Conservation (phyloP, 2,888 invertebrate genomes). For the Erebia palarica region DNA sequence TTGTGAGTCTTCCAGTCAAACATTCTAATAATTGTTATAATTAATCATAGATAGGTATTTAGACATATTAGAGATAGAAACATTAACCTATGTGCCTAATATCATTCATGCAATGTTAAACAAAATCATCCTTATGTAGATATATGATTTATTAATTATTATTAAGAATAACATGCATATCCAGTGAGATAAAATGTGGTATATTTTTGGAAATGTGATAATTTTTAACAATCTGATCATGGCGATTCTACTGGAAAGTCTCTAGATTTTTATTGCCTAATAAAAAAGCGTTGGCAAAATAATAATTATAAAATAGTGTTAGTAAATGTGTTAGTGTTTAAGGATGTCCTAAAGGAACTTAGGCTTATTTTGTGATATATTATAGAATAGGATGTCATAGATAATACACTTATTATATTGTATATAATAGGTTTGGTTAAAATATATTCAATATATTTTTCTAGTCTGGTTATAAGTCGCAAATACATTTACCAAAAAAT, state of each 20-base stretch:
- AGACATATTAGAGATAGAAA: neutral
- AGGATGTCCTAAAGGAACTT: neutral
- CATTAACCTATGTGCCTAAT: neutral
- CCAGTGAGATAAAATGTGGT: too few species aligned
- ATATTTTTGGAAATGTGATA: too few species aligned
- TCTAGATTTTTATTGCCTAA: too few species aligned
- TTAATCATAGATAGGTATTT: neutral
- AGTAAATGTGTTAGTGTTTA: neutral
- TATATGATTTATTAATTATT: too few species aligned
- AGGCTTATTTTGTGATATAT: conserved; percentile 5
- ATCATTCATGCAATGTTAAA: neutral
- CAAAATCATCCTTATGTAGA: too few species aligned
- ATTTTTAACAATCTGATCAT: too few species aligned
- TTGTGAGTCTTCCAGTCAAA: too few species aligned
- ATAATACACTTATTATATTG: neutral
- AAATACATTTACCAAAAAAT: conserved; percentile 4
- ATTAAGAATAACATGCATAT: too few species aligned
- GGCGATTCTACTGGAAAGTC: too few species aligned
- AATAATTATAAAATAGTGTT: neutral
- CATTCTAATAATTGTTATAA: neutral
- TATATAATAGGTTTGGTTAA: neutral
- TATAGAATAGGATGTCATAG: neutral
- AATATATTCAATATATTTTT: conserved; percentile 22
- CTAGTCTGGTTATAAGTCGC: conserved; percentile 22
- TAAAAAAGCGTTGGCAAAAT: too few species aligned